Base-by-base conservation (phyloP, 2,797 vertebrate genomes). In the Perodicticus potto region DNA sequence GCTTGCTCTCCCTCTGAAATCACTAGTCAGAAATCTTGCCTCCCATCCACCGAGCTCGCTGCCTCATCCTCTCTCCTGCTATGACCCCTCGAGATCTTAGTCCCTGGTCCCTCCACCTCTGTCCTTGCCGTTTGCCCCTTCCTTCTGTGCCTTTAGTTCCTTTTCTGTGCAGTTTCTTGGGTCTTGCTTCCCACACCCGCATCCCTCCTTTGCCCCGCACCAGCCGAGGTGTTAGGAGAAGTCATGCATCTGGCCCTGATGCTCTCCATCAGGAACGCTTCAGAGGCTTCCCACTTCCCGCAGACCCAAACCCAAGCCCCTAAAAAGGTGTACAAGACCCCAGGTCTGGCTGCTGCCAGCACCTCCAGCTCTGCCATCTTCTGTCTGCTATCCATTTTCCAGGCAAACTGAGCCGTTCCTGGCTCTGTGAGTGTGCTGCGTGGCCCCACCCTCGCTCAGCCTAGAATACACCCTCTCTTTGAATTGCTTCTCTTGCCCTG, bases 211-310 rank as follows among this genome's bases (percentile, higher is more conserved):
- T 2, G 4, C 55, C 82, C 27, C 23, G n/a, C 37, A 76, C 37
- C 61, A 72, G 74, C 69, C 20, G 3, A 37, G 65, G 27, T 73
- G 20, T 19, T 53, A 53, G 43, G 74, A 17, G 61, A 53, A 37
- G 14, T 14, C 25, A 1, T 11, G 6, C 59, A 0, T 27, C 37
- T 45, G 72, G 22, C 57, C 34, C 10, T 37, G 27, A 32, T 20
- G 14, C 9, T 1, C 12, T 23, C 32, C 0, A 0, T 6, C 12
- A 8, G n/a, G 16, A 43, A 32, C 17, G 4, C 5, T 7, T 4
- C 5, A 1, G 74, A 2, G 73, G 59, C 34, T n/a, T 40, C 65
- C 65, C 0, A 9, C 34, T 25, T 14, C 69, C 16, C 53, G 84
- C 27, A 43, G 32, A 20, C 55, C 69, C 49, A 25, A 78, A n/a